These are phyloP conservation scores for Scomber scombrus DNA, from an alignment of 2,113 vertebrate genomes.

Conservation along the genomic window DNA sequence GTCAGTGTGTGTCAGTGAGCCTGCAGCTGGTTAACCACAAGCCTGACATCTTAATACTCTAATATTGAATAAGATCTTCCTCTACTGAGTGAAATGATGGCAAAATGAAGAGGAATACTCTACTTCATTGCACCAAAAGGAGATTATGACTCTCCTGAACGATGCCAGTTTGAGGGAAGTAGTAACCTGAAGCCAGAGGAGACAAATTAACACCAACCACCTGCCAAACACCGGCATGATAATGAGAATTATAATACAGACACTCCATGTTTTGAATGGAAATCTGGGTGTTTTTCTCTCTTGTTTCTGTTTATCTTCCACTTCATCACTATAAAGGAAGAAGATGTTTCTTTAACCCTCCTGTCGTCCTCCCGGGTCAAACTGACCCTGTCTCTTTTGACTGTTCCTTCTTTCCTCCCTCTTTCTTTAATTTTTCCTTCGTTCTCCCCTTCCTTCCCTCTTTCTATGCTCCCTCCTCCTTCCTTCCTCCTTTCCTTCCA, in stretches of 20 bases:
- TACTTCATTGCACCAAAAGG: neutral
- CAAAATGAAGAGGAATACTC: neutral
- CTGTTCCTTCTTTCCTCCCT: no score
- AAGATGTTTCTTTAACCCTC: neutral
- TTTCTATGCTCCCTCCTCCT: no score
- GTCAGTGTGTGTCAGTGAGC: neutral
- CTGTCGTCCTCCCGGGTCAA: no score
- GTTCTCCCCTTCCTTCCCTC: no score
- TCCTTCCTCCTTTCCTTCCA: no score
- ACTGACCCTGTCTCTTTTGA: no score
- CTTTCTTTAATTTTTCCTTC: no score
- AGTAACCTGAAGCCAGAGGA: neutral
- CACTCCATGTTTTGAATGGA: neutral
- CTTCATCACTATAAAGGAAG: neutral
- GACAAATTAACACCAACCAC: neutral
- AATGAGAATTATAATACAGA: neutral
- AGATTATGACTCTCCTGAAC: neutral
- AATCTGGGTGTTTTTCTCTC: neutral
- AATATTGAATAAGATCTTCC: neutral
- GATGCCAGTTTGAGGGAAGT: neutral
- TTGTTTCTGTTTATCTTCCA: neutral
- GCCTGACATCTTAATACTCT: neutral
- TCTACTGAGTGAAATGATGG: neutral
- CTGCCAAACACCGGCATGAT: neutral
- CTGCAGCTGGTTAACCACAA: neutral